These are phyloP conservation scores for Drosophila trapezifrons DNA, from an alignment of 1,140 invertebrate species.

Conservation along the genomic window DNA sequence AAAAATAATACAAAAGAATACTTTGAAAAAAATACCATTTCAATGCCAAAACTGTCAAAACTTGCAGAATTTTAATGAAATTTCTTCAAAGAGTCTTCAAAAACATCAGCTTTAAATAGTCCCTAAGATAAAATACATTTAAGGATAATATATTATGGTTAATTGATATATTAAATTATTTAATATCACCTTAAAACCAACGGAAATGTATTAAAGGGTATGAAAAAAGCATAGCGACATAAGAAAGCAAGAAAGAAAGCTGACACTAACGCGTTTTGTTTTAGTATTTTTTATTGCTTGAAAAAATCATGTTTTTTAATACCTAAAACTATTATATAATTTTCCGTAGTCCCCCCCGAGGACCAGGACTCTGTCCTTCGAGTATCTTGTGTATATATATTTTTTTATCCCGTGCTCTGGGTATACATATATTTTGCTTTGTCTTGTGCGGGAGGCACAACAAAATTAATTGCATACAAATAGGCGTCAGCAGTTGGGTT, in stretches of 20 bases:
- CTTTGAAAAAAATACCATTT: no score
- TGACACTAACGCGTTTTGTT: no score
- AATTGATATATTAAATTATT: neutral
- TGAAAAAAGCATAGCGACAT: no score
- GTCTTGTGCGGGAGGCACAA: conserved; percentile 19
- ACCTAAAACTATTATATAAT: no score
- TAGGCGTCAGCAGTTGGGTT: conserved; percentile 54
- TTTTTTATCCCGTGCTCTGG: neutral
- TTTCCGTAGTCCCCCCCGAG: neutral
- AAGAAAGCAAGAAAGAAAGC: no score
- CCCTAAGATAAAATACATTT: neutral
- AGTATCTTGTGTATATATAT: neutral
- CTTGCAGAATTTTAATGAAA: no score
- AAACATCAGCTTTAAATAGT: no score
- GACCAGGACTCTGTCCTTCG: neutral
- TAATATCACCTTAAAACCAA: neutral
- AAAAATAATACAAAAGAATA: no score
- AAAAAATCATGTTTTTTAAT: no score
- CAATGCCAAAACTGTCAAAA: no score
- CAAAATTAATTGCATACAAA: conserved; percentile 79
- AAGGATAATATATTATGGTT: neutral
- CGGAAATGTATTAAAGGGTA: neutral
- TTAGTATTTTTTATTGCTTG: no score
- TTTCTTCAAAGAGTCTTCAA: no score
- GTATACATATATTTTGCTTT: conserved; percentile 37